Percentiles rank a stretch among this genome's conserved stretches.
These are phyloP conservation scores for Indicator indicator DNA, from an alignment of 2,113 vertebrate genomes.

Conservation along the genomic window DNA sequence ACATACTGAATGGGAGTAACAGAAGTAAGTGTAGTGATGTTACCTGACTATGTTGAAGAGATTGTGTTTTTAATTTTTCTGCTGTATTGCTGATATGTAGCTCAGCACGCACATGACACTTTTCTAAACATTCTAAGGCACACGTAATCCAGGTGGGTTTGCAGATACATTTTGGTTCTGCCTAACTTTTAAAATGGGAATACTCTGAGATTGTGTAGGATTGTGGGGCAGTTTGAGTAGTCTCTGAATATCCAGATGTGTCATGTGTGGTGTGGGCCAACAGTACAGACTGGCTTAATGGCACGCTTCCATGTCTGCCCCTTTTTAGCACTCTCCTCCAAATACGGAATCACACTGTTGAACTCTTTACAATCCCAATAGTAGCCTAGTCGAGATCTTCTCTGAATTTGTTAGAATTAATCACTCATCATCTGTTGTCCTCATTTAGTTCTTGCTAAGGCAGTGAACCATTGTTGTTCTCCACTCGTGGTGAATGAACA, in stretches of 20 bases:
- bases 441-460: neutral
- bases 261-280: neutral
- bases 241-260: neutral
- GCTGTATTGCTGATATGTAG: rapidly evolving
- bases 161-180: neutral
- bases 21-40: neutral
- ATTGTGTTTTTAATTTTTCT: neutral
- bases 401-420: neutral
- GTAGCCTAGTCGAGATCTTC: rapidly evolving
- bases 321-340: neutral
- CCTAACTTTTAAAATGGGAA: neutral
- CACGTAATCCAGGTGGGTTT: neutral
- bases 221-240: neutral
- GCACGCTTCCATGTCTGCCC: neutral
- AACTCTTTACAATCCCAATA: neutral
- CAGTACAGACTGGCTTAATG: neutral
- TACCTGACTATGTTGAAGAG: neutral
- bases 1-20: neutral
- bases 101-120: neutral
- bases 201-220: neutral
- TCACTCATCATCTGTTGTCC: neutral
- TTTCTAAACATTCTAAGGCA: neutral
- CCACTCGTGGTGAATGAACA: neutral
- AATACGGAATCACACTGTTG: neutral
- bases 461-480: neutral